Evolutionary conservation across 2,888 invertebrate genomes (phyloP).

Genomic region (Laspeyria flexula): DNA sequence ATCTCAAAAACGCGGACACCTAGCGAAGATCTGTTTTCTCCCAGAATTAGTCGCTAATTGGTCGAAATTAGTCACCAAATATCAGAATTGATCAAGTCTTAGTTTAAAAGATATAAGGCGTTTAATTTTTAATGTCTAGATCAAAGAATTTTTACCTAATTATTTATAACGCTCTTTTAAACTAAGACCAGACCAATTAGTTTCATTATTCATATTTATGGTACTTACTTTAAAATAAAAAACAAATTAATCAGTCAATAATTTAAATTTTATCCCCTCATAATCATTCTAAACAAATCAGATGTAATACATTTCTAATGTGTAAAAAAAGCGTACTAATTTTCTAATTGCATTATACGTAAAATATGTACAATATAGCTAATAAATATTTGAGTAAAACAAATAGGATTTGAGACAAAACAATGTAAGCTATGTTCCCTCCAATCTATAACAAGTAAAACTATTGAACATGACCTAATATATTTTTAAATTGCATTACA

Average conservation of each 20-base stretch:
- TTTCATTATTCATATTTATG: no score
- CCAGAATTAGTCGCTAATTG: no score
- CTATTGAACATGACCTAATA: constrained; percentile 32
- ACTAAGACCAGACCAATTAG: no score
- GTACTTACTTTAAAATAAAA: no score
- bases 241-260: constrained; percentile 68
- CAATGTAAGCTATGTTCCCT: constrained; percentile 26
- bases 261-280: constrained; percentile 70
- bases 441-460: constrained; percentile 35
- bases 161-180: no score
- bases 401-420: constrained; percentile 45
- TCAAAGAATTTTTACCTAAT: no score
- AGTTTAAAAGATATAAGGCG: no score
- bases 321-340: constrained; percentile 74
- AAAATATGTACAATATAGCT: constrained; percentile 59
- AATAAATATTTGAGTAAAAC: constrained; percentile 50
- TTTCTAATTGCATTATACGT: constrained; percentile 64
- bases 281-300: constrained; percentile 64
- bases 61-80: no score
- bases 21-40: no score
- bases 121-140: no score
- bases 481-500: constrained; percentile 34
- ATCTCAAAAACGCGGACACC: no score
- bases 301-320: constrained; percentile 63
- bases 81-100: no score